Evolutionary conservation across 1,140 invertebrate genomes (phyloP), one percentile per base, ranked within the genome.

Genomic region (Aphidius gifuensis): DNA sequence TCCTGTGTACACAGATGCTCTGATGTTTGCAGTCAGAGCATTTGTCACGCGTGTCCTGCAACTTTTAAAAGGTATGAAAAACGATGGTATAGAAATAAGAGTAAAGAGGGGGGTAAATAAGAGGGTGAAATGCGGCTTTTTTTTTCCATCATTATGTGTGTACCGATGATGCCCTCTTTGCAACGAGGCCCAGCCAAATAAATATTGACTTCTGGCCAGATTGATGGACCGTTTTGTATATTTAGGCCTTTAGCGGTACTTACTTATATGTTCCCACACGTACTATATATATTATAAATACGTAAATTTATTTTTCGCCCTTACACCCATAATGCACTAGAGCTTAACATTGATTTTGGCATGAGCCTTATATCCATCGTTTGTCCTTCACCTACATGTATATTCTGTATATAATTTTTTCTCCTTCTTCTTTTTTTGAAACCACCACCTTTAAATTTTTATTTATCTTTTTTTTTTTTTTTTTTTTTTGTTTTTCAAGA

Each of bases 41-140:
- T 80, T 80, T 80, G 80, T 81, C 80, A 80, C 80, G 78, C 79
- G 79, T 80, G 78, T 80, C 78, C 71, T 66, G 69, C 65, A 68
- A 72, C 71, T 65, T 55, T 65, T 54, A 61, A 70, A 71, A 76
- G 68, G 64, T 68, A 68, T 74, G 79, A 78, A 38, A 55, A 6
- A 16, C 39, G 39, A 55, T 55, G 4, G 50, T 23, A 40, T 39
- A 1, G 51, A n/a, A 32, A 32, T 32, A 32, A 32, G 23, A 32
- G 23, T 32, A 32, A 32, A 32, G 23, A 32, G 4, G 23, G 23
- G 23, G 23, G 23, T 16, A 16, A 16, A 32, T 32, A 32, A 32
- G 23, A 32, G 23, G 23, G 23, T 32, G 4, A 32, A 32, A 32
- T 32, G 2, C 23, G 23, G 23, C 4, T 3, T 32, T 32, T 50